Conservation (phyloP, 2,113 vertebrate genomes). For the Seriola dumerili region DNA sequence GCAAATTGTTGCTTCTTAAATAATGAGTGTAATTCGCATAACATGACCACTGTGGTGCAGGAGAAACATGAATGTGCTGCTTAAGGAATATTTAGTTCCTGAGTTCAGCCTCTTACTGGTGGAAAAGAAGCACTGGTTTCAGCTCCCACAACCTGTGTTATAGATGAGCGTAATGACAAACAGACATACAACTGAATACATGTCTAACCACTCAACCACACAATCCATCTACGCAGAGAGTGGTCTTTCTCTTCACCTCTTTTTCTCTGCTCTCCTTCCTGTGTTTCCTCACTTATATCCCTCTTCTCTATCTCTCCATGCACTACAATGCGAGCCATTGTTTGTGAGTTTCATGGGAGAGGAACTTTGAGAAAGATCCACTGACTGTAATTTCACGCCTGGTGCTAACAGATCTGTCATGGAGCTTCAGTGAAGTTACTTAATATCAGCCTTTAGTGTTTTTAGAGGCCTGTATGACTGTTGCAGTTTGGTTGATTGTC, state of each 20-base stretch:
- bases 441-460: conserved; percentile 46
- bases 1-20: background rate
- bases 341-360: conserved; percentile 75
- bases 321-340: conserved; percentile 63
- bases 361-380: conserved; percentile 53
- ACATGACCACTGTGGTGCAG: background rate
- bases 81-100: background rate
- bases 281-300: conserved; percentile 28
- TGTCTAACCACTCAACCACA: conserved; percentile 1
- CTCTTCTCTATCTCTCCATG: conserved; percentile 8
- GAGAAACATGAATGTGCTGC: background rate
- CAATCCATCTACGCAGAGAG: conserved; percentile 21
- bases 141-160: conserved; percentile 22
- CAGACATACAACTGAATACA: conserved; percentile 13
- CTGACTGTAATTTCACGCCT: conserved; percentile 71
- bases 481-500: conserved; percentile 4
- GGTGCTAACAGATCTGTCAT: conserved; percentile 56
- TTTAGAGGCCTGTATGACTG: conserved; percentile 15
- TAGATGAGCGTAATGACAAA: conserved; percentile 33
- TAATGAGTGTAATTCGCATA: background rate
- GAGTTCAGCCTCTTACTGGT: background rate
- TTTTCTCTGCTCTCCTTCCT: conserved; percentile 15
- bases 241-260: conserved; percentile 22
- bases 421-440: conserved; percentile 45
- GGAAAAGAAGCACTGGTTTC: background rate